These are phyloP conservation scores for Glaucidium brasilianum DNA, from an alignment of 2,113 vertebrate species.

Conservation along the genomic window DNA sequence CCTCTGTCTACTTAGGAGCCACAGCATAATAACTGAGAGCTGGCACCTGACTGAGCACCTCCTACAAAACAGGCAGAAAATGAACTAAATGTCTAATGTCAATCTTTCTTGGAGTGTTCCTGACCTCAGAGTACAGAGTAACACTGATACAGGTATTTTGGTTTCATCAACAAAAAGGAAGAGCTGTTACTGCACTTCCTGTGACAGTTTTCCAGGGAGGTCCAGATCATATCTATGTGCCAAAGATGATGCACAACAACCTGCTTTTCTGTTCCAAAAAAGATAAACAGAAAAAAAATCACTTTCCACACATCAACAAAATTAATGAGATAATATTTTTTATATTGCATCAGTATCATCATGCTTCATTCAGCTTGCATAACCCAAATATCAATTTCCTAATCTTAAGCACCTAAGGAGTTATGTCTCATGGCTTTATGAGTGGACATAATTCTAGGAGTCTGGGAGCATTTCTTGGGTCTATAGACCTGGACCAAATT, in stretches of 20 bases:
- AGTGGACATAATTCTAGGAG: neutral
- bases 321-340: neutral
- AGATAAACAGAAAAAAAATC: neutral
- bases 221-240: neutral
- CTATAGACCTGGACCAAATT: neutral
- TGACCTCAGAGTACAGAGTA: neutral
- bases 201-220: neutral
- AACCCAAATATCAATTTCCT: neutral
- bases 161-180: neutral
- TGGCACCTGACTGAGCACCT: neutral
- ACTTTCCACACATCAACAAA: neutral
- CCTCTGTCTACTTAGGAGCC: neutral
- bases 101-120: neutral
- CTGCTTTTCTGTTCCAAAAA: neutral
- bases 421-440: neutral
- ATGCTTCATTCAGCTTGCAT: neutral
- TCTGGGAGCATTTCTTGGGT: neutral
- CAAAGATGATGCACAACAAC: neutral
- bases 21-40: rapidly evolving
- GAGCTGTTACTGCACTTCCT: neutral
- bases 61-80: neutral
- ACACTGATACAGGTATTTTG: neutral
- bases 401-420: neutral
- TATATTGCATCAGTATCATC: neutral
- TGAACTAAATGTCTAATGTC: neutral